Evolutionary conservation across 2,888 invertebrate species (phyloP), one percentile per base, ranked within the genome.

Genomic region (Nomada goodeniana): DNA sequence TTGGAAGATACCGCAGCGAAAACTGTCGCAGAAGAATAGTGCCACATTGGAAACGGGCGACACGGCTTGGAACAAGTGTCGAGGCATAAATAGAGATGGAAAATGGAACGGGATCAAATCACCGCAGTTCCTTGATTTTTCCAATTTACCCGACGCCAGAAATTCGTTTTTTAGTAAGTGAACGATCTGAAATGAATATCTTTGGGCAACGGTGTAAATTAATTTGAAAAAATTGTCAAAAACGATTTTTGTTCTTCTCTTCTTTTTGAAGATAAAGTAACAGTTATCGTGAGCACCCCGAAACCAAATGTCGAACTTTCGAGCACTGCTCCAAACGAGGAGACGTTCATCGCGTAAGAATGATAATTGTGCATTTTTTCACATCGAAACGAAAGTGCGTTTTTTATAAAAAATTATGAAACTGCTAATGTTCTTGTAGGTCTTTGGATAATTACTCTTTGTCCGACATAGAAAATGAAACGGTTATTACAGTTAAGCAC

Each of bases 71-170:
- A 18, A n/a, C 11, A 29, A 26, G 13, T 15, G n/a, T 23, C 15
- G 20, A 26, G 18, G 5, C 9, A 10, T 23, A 11, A 2, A 2
- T 15, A 50, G 29, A 18, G n/a, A 63, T 1, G 36, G 68, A 0
- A 13, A 36, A 2, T 82, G 77, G 77, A 67, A 74, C 11, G 0
- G 0, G 2, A 57, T 82, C 4, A 9, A 67, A 7, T 77, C 73
- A 0, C 82, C 77, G 1, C 77, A 82, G n/a, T 83, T 82, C 10
- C 53, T 82, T 13, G 69, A 74, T 42, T 82, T 78, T 47, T 18
- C 15, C 11, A 20, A 70, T 59, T 7, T 47, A 5, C 61, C 67
- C 0, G 20, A 52, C 11, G 11, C 9, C 0, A 44, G 36, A 13
- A 69, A 82, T 23, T 69, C 64, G 2, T 83, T 67, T 42, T 82